Evolutionary conservation across 2,113 vertebrate genomes (phyloP).

Genomic region (Loxodonta africana): DNA sequence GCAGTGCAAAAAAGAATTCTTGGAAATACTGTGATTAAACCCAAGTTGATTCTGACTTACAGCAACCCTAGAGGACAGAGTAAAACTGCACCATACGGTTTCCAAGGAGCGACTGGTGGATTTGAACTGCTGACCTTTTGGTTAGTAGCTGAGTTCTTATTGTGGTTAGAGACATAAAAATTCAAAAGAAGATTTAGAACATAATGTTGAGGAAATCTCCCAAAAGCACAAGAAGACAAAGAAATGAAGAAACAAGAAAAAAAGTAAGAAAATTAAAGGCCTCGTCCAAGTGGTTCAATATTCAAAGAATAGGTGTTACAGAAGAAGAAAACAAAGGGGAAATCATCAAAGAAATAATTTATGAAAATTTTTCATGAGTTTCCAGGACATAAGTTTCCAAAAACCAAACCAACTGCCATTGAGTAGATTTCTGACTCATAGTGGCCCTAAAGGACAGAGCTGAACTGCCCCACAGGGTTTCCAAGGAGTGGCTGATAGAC

Average conservation of each 20-base stretch:
- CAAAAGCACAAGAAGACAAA: not conserved
- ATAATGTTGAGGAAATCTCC: not conserved
- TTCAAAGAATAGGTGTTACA: not conserved
- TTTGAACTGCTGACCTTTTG: no score
- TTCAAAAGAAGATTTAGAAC: not conserved
- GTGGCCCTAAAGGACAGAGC: no score
- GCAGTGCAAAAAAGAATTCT: not conserved
- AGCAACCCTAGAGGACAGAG: no score
- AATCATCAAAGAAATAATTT: conserved; percentile 4
- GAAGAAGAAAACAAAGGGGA: not conserved
- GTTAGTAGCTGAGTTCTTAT: not conserved
- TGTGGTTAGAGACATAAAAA: not conserved
- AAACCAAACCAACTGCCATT: no score
- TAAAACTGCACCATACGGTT: no score
- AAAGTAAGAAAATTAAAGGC: not conserved
- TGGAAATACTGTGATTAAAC: not conserved
- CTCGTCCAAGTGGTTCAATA: not conserved
- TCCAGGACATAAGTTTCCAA: not conserved
- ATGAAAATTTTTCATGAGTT: conserved; percentile 6
- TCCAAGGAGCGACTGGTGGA: no score
- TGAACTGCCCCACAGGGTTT: no score
- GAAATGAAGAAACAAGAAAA: conserved; percentile 2
- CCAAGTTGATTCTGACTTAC: no score
- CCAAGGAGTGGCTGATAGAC: no score
- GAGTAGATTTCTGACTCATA: no score